These are phyloP conservation scores for rabbit (Oryctolagus cuniculus) DNA, from an alignment of 2,113 vertebrate species.

Conservation along the genomic window DNA sequence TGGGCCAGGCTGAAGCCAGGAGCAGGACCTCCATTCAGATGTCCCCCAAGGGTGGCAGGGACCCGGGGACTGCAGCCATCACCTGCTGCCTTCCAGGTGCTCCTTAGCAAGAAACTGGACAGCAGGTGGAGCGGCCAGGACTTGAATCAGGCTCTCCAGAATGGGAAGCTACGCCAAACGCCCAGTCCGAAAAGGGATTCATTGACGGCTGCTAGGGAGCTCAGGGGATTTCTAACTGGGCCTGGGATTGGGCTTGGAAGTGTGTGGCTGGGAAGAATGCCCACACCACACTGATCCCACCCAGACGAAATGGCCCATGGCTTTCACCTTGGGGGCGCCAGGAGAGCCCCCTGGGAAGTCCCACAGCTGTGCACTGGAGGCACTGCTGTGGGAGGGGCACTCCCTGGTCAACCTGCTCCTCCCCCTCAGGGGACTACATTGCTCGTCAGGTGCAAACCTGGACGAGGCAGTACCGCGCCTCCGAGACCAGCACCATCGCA, in stretches of 20 bases:
- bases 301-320: neutral
- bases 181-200: neutral
- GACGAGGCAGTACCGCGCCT: slow-evolving; percentile 89
- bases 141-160: too few relatives aligned
- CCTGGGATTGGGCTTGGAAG: neutral
- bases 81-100: too few relatives aligned
- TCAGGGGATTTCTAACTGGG: neutral
- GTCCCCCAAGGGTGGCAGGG: too few relatives aligned
- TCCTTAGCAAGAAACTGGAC: too few relatives aligned
- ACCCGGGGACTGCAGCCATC: too few relatives aligned
- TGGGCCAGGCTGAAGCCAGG: too few relatives aligned
- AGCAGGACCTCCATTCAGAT: too few relatives aligned
- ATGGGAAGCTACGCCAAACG: too few relatives aligned
- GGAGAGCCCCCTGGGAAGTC: neutral
- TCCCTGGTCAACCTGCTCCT: fast-evolving
- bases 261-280: neutral
- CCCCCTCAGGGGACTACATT: slow-evolving; percentile 86
- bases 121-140: too few relatives aligned
- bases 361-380: neutral
- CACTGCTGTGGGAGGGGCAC: neutral
- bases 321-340: neutral
- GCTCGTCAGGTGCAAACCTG: slow-evolving; percentile 87
- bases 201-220: neutral
- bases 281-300: neutral
- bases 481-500: slow-evolving; percentile 86